Conservation (phyloP, 1,140 invertebrate genomes). For the Apis laboriosa region DNA sequence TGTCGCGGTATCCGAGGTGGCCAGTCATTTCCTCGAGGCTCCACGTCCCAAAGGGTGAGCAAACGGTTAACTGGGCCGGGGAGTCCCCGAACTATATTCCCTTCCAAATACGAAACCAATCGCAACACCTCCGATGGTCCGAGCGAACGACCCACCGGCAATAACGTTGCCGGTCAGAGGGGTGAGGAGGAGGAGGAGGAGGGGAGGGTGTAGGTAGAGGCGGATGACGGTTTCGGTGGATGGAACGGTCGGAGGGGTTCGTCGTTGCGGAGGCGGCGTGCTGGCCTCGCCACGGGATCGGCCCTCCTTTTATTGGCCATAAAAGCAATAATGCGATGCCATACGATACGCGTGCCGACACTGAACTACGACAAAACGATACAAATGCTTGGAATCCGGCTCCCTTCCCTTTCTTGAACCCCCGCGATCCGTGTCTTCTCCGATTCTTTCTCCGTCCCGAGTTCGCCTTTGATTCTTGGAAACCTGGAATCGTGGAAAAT, state of each 20-base stretch:
- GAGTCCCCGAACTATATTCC: conserved; percentile 80
- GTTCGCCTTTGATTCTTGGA: conserved; percentile 23
- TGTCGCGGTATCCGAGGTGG: conserved; percentile 12
- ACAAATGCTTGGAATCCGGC: conserved; percentile 70
- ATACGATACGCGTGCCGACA: conserved; percentile 74
- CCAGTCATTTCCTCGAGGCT: conserved; percentile 7
- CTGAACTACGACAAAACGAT: conserved; percentile 76
- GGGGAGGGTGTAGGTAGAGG: conserved; percentile 16
- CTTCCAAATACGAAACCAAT: conserved; percentile 76
- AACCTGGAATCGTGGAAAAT: not conserved
- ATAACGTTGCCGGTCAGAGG: conserved; percentile 65
- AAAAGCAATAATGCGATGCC: conserved; percentile 79
- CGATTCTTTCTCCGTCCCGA: not conserved
- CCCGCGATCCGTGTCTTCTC: not conserved
- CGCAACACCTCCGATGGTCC: conserved; percentile 77
- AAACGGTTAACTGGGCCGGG: conserved; percentile 78
- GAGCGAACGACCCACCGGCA: conserved; percentile 69
- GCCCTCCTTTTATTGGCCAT: conserved; percentile 79
- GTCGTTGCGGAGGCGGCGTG: conserved; percentile 50
- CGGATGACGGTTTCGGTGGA: conserved; percentile 48
- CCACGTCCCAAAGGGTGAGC: conserved; percentile 63
- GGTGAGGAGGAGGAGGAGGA: not conserved
- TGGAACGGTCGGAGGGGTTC: conserved; percentile 57
- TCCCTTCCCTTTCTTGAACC: conserved; percentile 31
- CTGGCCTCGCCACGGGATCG: conserved; percentile 63